Evolutionary conservation across 1,140 invertebrate species (phyloP).

Genomic region (Drosophila seguyi): DNA sequence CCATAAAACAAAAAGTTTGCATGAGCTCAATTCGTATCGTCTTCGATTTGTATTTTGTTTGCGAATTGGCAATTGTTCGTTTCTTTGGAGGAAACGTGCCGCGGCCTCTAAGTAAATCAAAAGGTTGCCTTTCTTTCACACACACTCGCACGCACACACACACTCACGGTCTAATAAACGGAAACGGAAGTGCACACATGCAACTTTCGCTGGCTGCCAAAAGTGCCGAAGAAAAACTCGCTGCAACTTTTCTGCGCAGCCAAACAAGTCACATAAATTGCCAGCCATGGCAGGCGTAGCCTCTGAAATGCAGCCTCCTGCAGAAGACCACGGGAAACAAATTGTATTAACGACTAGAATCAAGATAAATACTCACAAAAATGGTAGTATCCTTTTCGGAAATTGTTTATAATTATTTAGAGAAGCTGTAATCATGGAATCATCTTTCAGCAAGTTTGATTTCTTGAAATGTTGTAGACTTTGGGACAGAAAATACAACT

Average conservation of each 20-base stretch:
- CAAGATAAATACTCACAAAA: not conserved
- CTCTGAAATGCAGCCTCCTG: constrained; percentile 38
- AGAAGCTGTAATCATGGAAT: not conserved
- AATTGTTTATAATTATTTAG: not conserved
- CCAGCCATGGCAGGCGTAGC: constrained; percentile 39
- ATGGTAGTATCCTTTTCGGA: not conserved
- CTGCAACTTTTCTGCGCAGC: constrained; percentile 42
- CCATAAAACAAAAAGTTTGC: constrained; percentile 72
- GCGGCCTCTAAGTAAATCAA: constrained; percentile 74
- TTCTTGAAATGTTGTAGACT: not conserved
- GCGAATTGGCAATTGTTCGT: constrained; percentile 71
- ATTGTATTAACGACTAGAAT: constrained; percentile 11
- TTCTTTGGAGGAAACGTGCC: constrained; percentile 63
- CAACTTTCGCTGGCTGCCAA: constrained; percentile 62
- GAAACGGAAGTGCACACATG: constrained; percentile 76
- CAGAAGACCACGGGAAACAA: constrained; percentile 6
- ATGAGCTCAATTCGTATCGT: constrained; percentile 45
- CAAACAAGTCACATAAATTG: constrained; percentile 68
- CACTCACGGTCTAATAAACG: constrained; percentile 69
- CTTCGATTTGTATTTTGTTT: constrained; percentile 69
- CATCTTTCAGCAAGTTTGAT: too few species aligned
- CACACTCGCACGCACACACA: constrained; percentile 10
- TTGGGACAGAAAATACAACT: too few species aligned
- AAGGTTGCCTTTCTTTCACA: constrained; percentile 42
- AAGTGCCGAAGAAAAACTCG: constrained; percentile 28